phyloP scores from a whole-genome alignment of 2,797 vertebrate species.

The Pangasius djambal region DNA sequence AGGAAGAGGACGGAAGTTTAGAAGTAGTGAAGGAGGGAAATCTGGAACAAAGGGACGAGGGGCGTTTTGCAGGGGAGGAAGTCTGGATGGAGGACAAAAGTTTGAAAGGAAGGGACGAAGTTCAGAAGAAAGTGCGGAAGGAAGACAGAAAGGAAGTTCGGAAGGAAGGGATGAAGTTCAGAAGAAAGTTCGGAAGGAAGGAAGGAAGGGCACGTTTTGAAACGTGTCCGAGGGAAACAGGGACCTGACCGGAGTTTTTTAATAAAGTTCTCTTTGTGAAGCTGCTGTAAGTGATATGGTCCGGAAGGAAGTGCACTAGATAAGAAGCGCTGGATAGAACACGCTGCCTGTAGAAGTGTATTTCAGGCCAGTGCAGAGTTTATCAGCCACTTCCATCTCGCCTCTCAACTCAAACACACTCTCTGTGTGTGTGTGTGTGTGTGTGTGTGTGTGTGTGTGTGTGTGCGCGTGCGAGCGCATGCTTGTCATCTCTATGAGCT shows the following conservation, averaged over 20 bases:
- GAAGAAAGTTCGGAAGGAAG: background rate
- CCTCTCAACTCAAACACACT: slow-evolving; percentile 11
- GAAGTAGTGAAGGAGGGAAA: background rate
- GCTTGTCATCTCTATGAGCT: background rate
- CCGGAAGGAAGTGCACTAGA: slow-evolving; percentile 20
- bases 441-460: background rate
- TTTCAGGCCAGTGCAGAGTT: background rate
- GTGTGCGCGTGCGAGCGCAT: background rate
- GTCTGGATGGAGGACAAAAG: background rate
- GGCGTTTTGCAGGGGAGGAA: background rate
- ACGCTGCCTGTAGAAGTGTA: background rate
- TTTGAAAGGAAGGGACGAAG: background rate
- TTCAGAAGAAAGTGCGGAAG: too few species aligned
- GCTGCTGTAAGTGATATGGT: slow-evolving; percentile 22
- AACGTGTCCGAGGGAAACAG: background rate
- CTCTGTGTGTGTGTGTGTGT: too few species aligned
- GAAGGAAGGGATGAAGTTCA: background rate
- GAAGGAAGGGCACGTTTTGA: background rate
- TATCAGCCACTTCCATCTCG: slow-evolving; percentile 19
- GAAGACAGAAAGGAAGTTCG: background rate
- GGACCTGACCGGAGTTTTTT: background rate
- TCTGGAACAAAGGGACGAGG: background rate
- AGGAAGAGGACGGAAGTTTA: background rate
- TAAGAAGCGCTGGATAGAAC: slow-evolving; percentile 16
- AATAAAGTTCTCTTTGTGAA: slow-evolving; percentile 30